phyloP scores from a whole-genome alignment of 2,888 invertebrate species.

The Cosmia trapezina region DNA sequence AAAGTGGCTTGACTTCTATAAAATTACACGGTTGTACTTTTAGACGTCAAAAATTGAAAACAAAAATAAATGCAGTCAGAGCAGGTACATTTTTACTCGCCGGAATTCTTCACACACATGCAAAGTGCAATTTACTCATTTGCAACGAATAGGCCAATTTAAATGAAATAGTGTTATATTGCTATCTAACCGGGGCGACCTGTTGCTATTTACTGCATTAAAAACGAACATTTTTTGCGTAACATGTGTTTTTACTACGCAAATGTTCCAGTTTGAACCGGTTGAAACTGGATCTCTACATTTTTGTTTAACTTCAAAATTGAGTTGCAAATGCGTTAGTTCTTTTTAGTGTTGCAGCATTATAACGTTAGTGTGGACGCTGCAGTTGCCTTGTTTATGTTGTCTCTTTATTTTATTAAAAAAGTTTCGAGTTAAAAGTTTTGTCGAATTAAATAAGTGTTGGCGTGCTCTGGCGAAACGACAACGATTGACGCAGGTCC shows the following conservation, averaged over 20 bases:
- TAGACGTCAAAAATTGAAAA: neutral
- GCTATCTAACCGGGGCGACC: constrained; percentile 31
- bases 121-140: constrained; percentile 21
- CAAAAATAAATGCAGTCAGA: neutral
- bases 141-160: constrained; percentile 47
- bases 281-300: constrained; percentile 22
- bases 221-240: constrained; percentile 27
- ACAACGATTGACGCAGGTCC: neutral
- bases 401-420: constrained; percentile 20
- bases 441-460: constrained; percentile 1
- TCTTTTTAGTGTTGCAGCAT: constrained; percentile 27
- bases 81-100: too few species aligned
- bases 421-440: constrained; percentile 12
- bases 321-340: constrained; percentile 32
- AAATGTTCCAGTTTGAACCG: constrained; percentile 30
- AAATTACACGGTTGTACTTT: neutral
- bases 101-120: constrained; percentile 10
- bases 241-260: constrained; percentile 44
- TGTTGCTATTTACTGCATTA: constrained; percentile 48
- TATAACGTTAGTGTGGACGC: constrained; percentile 25
- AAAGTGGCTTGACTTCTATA: neutral
- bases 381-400: constrained; percentile 6
- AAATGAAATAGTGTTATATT: constrained; percentile 37
- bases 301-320: constrained; percentile 45
- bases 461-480: neutral